Evolutionary conservation across 1,140 invertebrate species (phyloP).

Genomic region (Schlechtendalia chinensis): DNA sequence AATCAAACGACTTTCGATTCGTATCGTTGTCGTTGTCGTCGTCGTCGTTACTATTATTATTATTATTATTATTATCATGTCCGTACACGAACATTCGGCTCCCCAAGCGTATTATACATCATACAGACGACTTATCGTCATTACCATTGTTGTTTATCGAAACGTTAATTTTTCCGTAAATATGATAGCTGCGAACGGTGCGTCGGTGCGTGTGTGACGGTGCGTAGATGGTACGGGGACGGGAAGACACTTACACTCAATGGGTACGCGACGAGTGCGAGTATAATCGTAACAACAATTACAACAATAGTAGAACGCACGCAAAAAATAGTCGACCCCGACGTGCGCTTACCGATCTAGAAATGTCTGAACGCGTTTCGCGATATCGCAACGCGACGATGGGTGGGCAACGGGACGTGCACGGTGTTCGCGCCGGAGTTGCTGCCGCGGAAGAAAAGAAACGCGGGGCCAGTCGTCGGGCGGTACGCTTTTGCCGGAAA

Average conservation of each 20-base stretch:
- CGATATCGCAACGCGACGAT: not conserved
- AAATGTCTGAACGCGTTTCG: conserved; percentile 26
- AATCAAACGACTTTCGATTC: conserved; percentile 13
- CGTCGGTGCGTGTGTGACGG: no score
- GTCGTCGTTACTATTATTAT: not conserved
- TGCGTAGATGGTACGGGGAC: not conserved
- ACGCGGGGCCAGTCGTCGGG: no score
- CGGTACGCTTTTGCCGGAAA: conserved; percentile 6
- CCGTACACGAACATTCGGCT: not conserved
- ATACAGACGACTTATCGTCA: not conserved
- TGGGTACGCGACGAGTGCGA: not conserved
- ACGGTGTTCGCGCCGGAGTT: no score
- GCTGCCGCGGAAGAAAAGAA: no score
- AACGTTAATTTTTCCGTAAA: conserved; percentile 23
- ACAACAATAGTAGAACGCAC: not conserved
- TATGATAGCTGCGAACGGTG: not conserved
- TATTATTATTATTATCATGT: conserved; percentile 15
- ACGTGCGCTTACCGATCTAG: conserved; percentile 3
- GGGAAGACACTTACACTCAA: not conserved
- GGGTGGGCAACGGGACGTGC: no score
- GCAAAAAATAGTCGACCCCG: not conserved
- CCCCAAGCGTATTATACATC: not conserved
- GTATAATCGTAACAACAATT: not conserved
- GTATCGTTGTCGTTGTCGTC: not conserved
- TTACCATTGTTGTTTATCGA: not conserved